These are phyloP conservation scores for Nibea albiflora DNA, from an alignment of 2,113 vertebrate genomes.

Conservation along the genomic window DNA sequence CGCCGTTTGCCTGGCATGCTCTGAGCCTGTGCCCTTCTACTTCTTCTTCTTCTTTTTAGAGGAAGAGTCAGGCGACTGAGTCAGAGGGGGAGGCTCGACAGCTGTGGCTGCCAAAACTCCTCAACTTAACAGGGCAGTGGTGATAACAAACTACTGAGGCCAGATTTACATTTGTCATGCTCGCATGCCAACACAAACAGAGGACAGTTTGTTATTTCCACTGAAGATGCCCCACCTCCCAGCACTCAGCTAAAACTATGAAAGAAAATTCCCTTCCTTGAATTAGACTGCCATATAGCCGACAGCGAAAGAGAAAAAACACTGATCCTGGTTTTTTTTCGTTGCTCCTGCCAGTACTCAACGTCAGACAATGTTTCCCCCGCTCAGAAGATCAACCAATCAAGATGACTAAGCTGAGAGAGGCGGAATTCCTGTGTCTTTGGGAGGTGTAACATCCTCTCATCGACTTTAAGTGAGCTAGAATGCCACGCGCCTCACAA, in stretches of 20 bases:
- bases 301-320: slow-evolving; percentile 41
- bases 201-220: slow-evolving; percentile 54
- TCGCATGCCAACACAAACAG: slow-evolving; percentile 58
- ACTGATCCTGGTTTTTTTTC: slow-evolving; percentile 35
- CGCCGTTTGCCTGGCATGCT: slow-evolving; percentile 7
- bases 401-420: slow-evolving; percentile 52
- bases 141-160: slow-evolving; percentile 56
- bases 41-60: slow-evolving; percentile 14
- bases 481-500: slow-evolving; percentile 14
- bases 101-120: slow-evolving; percentile 45
- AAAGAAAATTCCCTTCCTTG: slow-evolving; percentile 49
- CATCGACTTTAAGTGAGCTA: slow-evolving; percentile 28
- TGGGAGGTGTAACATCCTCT: slow-evolving; percentile 43
- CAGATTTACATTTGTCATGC: slow-evolving; percentile 60
- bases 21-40: background rate
- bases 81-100: slow-evolving; percentile 53
- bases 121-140: slow-evolving; percentile 47
- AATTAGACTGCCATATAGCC: slow-evolving; percentile 46
- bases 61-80: slow-evolving; percentile 14
- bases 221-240: slow-evolving; percentile 19
- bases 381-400: slow-evolving; percentile 42
- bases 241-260: slow-evolving; percentile 39
- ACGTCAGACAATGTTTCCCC: slow-evolving; percentile 22
- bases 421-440: slow-evolving; percentile 51
- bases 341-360: slow-evolving; percentile 21